Conservation (phyloP, 2,888 invertebrate genomes). For the Rambutsinella grinnellia region DNA sequence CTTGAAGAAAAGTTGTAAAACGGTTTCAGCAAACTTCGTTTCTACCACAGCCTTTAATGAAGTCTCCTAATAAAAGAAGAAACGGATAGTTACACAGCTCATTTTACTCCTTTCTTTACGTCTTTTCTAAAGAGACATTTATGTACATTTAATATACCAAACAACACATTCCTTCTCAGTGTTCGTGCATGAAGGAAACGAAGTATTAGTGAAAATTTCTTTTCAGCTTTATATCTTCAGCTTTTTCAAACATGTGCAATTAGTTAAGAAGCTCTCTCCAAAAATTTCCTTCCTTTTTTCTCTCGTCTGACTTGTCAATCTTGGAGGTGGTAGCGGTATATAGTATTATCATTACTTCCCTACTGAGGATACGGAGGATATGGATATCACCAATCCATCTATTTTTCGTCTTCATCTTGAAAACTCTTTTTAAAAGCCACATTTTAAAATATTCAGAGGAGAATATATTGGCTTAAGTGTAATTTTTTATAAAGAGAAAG, state of each 20-base stretch:
- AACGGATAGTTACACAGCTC: neutral
- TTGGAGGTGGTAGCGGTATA: constrained; percentile 34
- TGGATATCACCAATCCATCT: constrained; percentile 38
- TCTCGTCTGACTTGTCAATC: constrained; percentile 48
- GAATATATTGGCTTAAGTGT: neutral
- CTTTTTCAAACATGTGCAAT: constrained; percentile 54
- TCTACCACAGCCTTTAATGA: constrained; percentile 20
- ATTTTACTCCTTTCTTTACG: neutral
- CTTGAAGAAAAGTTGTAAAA: constrained; percentile 32
- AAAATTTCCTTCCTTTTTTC: constrained; percentile 17
- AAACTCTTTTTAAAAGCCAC: constrained; percentile 15
- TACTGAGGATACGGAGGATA: constrained; percentile 10
- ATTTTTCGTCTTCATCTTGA: neutral
- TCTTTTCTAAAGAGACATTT: neutral
- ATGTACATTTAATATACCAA: neutral
- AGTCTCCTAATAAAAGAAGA: constrained; percentile 14
- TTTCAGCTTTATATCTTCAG: neutral
- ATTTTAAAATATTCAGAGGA: constrained; percentile 17
- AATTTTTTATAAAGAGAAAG: neutral
- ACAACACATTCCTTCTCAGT: constrained; percentile 15
- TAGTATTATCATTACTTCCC: constrained; percentile 30
- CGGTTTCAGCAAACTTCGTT: constrained; percentile 35
- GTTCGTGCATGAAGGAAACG: neutral
- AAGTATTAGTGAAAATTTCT: neutral
- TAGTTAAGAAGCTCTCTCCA: constrained; percentile 50